Evolutionary conservation across 37 sponge, comb jelly and placozoan species (phyloP), one percentile per base, ranked within the genome.

Genomic region (Halisarca cf. caerulea): DNA sequence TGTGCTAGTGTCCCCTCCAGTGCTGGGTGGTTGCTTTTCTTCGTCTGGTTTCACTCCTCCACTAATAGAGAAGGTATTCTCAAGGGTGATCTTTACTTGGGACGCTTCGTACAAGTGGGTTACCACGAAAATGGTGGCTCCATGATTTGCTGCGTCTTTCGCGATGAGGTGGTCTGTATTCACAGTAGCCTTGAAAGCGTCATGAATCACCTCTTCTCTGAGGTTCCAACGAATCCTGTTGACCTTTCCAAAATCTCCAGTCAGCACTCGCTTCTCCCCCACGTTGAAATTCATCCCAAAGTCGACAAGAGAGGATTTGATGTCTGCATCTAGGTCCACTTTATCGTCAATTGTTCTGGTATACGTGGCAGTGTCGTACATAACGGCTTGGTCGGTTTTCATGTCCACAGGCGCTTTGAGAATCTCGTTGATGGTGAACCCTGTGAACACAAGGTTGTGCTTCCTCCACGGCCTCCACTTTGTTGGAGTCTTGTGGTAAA

Each of bases 371-470:
- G 35, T 24, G 21, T 58, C 62, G 81, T 60, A 81, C 20, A 81
- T 1, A 30, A 59, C 62, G 24, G 7, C 43, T 21, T 40, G 59
- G 30, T 34, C 41, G 0, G 60, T 61, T 24, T 59, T 33, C 28
- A 80, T 80, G 17, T 0, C 20, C 1, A 60, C 44, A 2, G 82
- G 2, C 15, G 78, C 82, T 14, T 86, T 80, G 14, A 89, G 84
- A 40, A 89, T 58, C 1, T 86, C 61, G 18, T 70, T 28, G 37
- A 92, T 58, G 17, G 82, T 51, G 27, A 47, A 27, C 14, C 94
- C 90, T 15, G 90, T 86, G 79, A 85, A 90, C 27, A 73, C 61
- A 17, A 93, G 85, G 23, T 82, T 58, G 51, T 93, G 85, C 30
- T 77, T 81, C 30, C 88, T 47, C 90, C 88, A 84, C 20, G 88